phyloP scores from a whole-genome alignment of 2,888 invertebrate species.

The Noctua janthina region DNA sequence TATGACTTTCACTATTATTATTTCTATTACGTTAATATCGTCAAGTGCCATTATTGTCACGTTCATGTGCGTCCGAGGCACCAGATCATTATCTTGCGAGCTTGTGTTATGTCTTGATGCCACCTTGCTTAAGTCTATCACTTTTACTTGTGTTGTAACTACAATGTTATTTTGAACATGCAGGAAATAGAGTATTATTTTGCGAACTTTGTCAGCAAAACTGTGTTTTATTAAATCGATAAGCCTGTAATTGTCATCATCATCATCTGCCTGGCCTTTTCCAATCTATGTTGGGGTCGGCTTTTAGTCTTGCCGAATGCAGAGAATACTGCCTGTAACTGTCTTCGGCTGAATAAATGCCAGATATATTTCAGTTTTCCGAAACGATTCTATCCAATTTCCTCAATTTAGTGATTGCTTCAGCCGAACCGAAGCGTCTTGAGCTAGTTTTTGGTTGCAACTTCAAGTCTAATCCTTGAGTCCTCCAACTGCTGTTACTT shows the following conservation, averaged over 20 bases:
- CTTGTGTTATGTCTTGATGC: slow-evolving; percentile 56
- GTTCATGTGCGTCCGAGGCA: slow-evolving; percentile 31
- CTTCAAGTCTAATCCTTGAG: background rate
- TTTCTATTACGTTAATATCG: slow-evolving; percentile 75
- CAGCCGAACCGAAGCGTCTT: background rate
- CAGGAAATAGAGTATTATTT: background rate
- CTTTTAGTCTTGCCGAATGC: no score
- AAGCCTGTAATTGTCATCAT: background rate
- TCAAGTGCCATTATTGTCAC: slow-evolving; percentile 62
- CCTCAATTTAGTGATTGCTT: background rate
- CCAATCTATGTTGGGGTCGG: no score
- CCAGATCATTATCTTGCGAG: slow-evolving; percentile 61
- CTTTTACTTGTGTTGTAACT: slow-evolving; percentile 24
- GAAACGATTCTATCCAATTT: background rate
- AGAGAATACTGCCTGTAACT: background rate
- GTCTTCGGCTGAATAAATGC: background rate
- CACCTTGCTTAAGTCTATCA: slow-evolving; percentile 46
- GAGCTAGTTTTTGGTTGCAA: background rate
- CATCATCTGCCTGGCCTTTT: no score
- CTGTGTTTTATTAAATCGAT: background rate
- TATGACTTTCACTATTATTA: slow-evolving; percentile 79
- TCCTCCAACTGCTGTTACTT: background rate
- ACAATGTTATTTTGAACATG: slow-evolving; percentile 12
- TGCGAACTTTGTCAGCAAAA: background rate
- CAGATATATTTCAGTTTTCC: background rate